Base-by-base conservation (phyloP, 2,113 vertebrate genomes). In the Pongo abelii region DNA sequence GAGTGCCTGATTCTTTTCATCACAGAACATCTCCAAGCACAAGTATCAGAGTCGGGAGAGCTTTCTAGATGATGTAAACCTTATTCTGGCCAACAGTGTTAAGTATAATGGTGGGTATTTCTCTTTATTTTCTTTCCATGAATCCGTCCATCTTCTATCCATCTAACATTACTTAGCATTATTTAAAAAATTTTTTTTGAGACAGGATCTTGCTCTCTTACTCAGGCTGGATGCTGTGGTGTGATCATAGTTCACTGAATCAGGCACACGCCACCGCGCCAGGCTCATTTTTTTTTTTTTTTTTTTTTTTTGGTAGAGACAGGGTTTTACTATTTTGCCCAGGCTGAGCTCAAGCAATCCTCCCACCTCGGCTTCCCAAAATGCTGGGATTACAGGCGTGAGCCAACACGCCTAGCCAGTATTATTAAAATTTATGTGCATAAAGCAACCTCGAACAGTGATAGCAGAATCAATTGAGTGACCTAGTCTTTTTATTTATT, bases 11-110 rank as follows among this genome's bases (percentile, higher is more conserved):
- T 94, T 92, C 93, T 98, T 98, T 97, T 94, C 78, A 96, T 98
- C 94, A 80, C 98, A 99, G 99, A 99, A 99, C 98, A 99, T 99
- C 98, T 99, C 99, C 97, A 99, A 99, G 97, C 99, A 99, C 99
- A 99, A 99, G 97, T 99, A 99, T 98, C 99, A 99, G 99, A 99
- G 99, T 98, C 99, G 99, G n/a, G 99, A 99, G 27, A 98, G 91
- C 74, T 99, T 99, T 98, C 98, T 99, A 46, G 99, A 99, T 75
- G 99, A 99, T 93, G 99, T 99, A 97, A 99, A 99, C 96, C 99
- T 99, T 94, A 99, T 99, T 98, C 99, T 99, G 97, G 95, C 99
- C 97, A 99, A 99, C 99, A 99, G 99, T 96, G 99, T 99, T 97
- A 99, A 99, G 95, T 99, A 99, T 97, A 99, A 99, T 70, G 99